Conservation (phyloP, 2,888 invertebrate genomes). For the Platerodrilus igneus region DNA sequence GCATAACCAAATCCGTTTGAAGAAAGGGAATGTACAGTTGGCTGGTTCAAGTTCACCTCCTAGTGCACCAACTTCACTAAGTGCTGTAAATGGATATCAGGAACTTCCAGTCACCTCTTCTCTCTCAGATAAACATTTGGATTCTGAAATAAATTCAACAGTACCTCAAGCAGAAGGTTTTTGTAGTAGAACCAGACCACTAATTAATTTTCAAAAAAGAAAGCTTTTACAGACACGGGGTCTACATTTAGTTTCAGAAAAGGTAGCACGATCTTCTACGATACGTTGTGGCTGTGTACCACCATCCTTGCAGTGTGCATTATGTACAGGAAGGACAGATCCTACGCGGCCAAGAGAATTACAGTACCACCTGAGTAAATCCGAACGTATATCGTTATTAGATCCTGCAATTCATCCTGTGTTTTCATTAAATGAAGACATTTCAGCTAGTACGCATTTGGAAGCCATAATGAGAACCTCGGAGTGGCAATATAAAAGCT, state of each 20-base stretch:
- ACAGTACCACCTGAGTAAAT: slow-evolving; percentile 60
- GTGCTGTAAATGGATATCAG: slow-evolving; percentile 59
- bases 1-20: slow-evolving; percentile 60
- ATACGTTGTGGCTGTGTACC: slow-evolving; percentile 72
- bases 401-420: slow-evolving; percentile 85
- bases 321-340: slow-evolving; percentile 80
- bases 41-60: slow-evolving; percentile 49
- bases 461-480: slow-evolving; percentile 68
- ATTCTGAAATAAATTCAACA: slow-evolving; percentile 14
- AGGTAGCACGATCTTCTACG: slow-evolving; percentile 74
- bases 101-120: slow-evolving; percentile 56
- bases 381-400: slow-evolving; percentile 67
- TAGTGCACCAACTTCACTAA: slow-evolving; percentile 35
- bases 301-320: slow-evolving; percentile 65
- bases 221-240: slow-evolving; percentile 72
- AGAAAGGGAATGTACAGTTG: slow-evolving; percentile 58
- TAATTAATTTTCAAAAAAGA: slow-evolving; percentile 66
- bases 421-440: slow-evolving; percentile 71
- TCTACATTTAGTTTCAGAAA: slow-evolving; percentile 73
- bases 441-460: slow-evolving; percentile 62
- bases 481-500: slow-evolving; percentile 74
- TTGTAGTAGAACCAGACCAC: slow-evolving; percentile 64
- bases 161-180: slow-evolving; percentile 36
- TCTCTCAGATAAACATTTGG: slow-evolving; percentile 17
- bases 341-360: slow-evolving; percentile 60